phyloP scores from a whole-genome alignment of 2,888 invertebrate species.

The Julus scanicus region DNA sequence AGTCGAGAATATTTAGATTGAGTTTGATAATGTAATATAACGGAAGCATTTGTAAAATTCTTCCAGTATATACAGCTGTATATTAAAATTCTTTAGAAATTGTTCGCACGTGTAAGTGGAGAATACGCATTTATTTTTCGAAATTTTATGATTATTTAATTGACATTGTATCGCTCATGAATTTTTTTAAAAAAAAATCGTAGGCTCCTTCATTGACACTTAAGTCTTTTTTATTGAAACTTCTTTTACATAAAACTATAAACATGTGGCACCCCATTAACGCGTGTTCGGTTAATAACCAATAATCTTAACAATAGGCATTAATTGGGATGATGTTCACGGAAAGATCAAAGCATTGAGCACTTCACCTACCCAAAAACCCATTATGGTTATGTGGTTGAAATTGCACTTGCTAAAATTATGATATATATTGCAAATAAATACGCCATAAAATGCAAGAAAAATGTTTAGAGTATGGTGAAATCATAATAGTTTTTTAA shows the following conservation, averaged over 20 bases:
- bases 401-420: not conserved
- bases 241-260: not conserved
- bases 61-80: no score
- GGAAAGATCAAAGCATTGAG: not conserved
- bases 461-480: not conserved
- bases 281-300: not conserved
- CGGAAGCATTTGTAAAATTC: no score
- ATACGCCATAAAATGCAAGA: not conserved
- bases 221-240: no score
- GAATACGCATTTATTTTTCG: no score
- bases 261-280: not conserved
- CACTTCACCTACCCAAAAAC: not conserved
- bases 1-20: no score
- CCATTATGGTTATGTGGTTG: not conserved
- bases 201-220: no score
- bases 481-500: not conserved
- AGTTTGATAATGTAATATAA: no score
- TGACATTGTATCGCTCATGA: not conserved
- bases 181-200: not conserved
- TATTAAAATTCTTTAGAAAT: no score
- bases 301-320: not conserved
- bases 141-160: not conserved
- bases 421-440: not conserved
- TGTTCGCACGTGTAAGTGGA: no score
- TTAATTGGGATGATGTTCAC: not conserved